Percentiles rank a stretch among this genome's conserved stretches.
phyloP scores from a whole-genome alignment of 2,113 vertebrate species.

The Chiloscyllium plagiosum region DNA sequence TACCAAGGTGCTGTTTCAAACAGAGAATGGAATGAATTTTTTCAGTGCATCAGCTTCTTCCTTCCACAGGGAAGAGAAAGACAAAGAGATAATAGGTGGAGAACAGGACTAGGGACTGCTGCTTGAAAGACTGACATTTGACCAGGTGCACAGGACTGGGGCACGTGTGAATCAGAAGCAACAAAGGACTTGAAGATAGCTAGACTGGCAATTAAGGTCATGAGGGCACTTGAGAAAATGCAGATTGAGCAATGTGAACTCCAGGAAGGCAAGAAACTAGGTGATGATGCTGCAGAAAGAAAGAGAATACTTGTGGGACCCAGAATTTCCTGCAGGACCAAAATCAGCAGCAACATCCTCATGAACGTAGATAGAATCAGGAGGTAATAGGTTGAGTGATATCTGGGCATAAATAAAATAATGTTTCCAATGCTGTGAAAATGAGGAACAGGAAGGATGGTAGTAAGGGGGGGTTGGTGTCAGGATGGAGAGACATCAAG shows the following conservation, averaged over 20 bases:
- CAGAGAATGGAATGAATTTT: background rate
- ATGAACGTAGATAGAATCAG: background rate
- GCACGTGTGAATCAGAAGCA: too few relatives aligned
- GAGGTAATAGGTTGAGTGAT: background rate
- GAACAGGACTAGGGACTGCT: too few relatives aligned
- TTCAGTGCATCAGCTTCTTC: background rate
- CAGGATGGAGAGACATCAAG: too few relatives aligned
- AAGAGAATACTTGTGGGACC: background rate
- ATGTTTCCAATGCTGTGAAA: background rate
- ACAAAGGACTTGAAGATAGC: too few relatives aligned
- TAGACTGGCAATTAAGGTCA: too few relatives aligned
- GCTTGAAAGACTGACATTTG: too few relatives aligned
- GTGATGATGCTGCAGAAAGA: too few relatives aligned
- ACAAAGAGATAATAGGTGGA: too few relatives aligned
- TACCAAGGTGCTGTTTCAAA: background rate
- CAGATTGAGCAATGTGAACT: too few relatives aligned
- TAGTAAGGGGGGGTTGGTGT: too few relatives aligned
- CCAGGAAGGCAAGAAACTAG: background rate
- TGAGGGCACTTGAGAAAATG: too few relatives aligned
- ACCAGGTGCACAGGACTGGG: too few relatives aligned
- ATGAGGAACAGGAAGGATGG: background rate
- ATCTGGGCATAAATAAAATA: background rate
- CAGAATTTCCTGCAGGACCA: background rate
- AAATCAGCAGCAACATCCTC: background rate
- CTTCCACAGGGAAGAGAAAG: background rate